Evolutionary conservation across 1,140 invertebrate species (phyloP), one percentile per base, ranked within the genome.

Genomic region (Thaumetopoea pityocampa): DNA sequence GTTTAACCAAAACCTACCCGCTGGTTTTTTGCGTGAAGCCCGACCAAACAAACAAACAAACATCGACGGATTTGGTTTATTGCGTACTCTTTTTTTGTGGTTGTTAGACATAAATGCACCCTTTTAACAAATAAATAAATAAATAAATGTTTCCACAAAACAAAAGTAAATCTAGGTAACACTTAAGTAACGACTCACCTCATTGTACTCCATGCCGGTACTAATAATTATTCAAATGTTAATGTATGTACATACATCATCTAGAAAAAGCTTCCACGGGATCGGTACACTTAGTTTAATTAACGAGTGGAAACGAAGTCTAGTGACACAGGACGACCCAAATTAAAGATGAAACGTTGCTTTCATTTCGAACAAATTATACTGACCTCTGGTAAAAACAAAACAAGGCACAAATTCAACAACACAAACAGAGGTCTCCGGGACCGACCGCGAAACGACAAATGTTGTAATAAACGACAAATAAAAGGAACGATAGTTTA

Each of bases 401-500:
- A 66, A 73, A 72, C 68, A 73, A 44, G 33, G 49, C 60, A 72
- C 57, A 76, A 76, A 73, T 74, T 74, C 50, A 20, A 15, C 4
- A 38, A 51, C 37, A 52, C 53, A 71, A 72, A 74, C 72, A 74
- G 73, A 68, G 62, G 65, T 57, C 65, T 32, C 41, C 35, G 29
- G 35, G 43, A 32, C 26, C 49, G 54, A 65, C 73, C 71, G 48
- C 67, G 59, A 36, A 27, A 68, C 57, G 61, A 71, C 67, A 69
- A 79, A 72, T 63, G 67, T 65, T 62, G 53, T 51, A 70, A 64
- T 77, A 77, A 82, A 78, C 71, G 74, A 82, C 71, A 80, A 74
- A 72, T 78, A 78, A 78, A 80, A 82, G 71, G 69, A 40, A 55
- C 61, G 64, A 74, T 77, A 71, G 78, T 80, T 82, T 78, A 79